Base-by-base conservation (phyloP, 1,140 invertebrate species). In the Holotrichia oblita region DNA sequence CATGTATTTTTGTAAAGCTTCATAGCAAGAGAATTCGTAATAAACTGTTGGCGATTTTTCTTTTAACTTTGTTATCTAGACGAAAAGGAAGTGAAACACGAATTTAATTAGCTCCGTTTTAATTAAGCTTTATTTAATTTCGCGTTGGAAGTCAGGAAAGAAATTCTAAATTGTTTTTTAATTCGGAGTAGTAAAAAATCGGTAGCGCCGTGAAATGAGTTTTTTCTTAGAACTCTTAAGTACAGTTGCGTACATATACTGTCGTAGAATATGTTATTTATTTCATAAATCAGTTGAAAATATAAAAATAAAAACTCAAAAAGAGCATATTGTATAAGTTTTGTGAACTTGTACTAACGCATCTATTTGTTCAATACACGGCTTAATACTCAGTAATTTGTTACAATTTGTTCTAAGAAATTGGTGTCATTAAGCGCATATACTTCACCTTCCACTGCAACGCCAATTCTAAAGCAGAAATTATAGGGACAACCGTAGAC, bases 41-140 rank as follows among this genome's bases (percentile, higher is more conserved):
- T 55, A 55, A 55, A 55, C 48, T 55, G 48, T 55, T 55, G n/a
- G 48, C 14, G 48, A 55, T 55, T 1, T n/a, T 55, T 55, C 48
- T 55, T n/a, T 17, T 55, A 55, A 55, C 48, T 6, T 55, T 17
- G 48, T 55, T 55, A 55, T n/a, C 14, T 17, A 6, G 14, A 17
- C 48, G 2, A 17, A 17, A 55, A 55, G 48, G 48, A 55, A 55
- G 48, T n/a, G n/a, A 55, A 55, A 55, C 14, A 17, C 48, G 48
- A 55, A 7, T n/a, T 55, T 55, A 55, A 55, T 55, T 55, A 55
- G 12, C 48, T 55, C 14, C 14, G n/a, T 55, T 55, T 55, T 55
- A 55, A 55, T 55, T 55, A 55, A 55, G 48, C 48, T 55, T 17
- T 55, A 55, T 55, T 55, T 55, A 17, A 55, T 55, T n/a, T 55